These are phyloP conservation scores for Aspiorhynchus laticeps DNA, from an alignment of 2,113 vertebrate genomes.

Conservation along the genomic window DNA sequence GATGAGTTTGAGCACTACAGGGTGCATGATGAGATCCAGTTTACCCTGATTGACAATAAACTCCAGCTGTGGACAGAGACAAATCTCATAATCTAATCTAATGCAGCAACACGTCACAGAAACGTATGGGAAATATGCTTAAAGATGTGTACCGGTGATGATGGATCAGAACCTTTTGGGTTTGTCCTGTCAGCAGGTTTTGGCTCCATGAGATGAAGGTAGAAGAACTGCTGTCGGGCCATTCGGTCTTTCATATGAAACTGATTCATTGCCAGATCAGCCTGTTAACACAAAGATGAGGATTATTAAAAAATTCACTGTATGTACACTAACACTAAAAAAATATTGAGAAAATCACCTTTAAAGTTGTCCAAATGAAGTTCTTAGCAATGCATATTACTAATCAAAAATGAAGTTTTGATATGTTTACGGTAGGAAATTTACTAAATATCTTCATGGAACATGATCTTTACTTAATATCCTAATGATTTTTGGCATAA, in stretches of 20 bases:
- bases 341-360: neutral
- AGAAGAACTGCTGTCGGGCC: constrained; percentile 69
- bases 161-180: constrained; percentile 56
- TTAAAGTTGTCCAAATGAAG: too few species aligned
- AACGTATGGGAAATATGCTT: neutral
- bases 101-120: neutral
- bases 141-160: constrained; percentile 63
- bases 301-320: neutral
- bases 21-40: constrained; percentile 74
- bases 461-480: too few species aligned
- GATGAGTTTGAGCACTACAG: constrained; percentile 75
- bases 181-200: constrained; percentile 31
- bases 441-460: too few species aligned
- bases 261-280: constrained; percentile 69
- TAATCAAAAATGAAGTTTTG: too few species aligned
- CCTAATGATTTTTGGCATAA: too few species aligned
- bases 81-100: neutral
- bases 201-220: constrained; percentile 74
- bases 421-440: too few species aligned
- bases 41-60: constrained; percentile 68
- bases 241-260: constrained; percentile 69
- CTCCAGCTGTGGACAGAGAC: constrained; percentile 65
- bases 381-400: too few species aligned
- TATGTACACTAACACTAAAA: neutral
- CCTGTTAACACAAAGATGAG: constrained; percentile 58